Base-by-base conservation (phyloP, 30 jellyfish, hydroid and myxozoan species). In the Aurelia aurita complex sp. Pacific region DNA sequence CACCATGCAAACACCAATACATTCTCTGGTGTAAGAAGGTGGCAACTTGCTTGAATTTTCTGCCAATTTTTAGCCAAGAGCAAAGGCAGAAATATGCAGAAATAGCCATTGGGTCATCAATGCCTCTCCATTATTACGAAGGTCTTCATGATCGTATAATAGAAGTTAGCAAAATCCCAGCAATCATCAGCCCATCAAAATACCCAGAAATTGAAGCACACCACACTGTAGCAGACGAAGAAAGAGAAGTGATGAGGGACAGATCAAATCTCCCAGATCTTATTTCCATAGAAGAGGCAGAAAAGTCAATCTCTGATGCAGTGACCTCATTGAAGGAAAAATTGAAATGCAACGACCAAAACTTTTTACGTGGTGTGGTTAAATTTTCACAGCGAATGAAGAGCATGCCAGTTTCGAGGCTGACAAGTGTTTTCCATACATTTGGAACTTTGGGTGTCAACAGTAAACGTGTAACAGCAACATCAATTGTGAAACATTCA, bases 1-100 rank as follows among this genome's bases (percentile, higher is more conserved):
- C 88, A 5, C 62, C 61, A 17, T 81, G 91, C 18, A 81, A 81
- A 46, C 91, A 69, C n/a, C 91, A 81, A 69, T 81, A 81, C 67
- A 42, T 81, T 51, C 38, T 69, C 7, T 81, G 91, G 91, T 33
- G 18, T 14, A 36, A 51, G 17, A 32, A 17, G 63, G 36, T 76
- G 17, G 55, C 62, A 16, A 5, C 17, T 12, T 10, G 85, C 34
- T 17, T 55, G 5, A 69, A 81, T 64, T 81, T 81, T 32, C 53
- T 81, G n/a, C 91, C 91, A 16, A 18, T 54, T 19, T 42, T 81
- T n/a, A 66, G 69, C 14, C 35, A 80, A 15, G 40, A 64, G 40
- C 83, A 79, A 36, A 79, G 86, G 76, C 65, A 62, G 54, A 50
- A 13, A 65, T 62, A 11, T 51, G 73, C 89, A 16, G 59, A 77